Evolutionary conservation across 2,888 invertebrate species (phyloP), one percentile per base, ranked within the genome.

Genomic region (Cosmia trapezina): DNA sequence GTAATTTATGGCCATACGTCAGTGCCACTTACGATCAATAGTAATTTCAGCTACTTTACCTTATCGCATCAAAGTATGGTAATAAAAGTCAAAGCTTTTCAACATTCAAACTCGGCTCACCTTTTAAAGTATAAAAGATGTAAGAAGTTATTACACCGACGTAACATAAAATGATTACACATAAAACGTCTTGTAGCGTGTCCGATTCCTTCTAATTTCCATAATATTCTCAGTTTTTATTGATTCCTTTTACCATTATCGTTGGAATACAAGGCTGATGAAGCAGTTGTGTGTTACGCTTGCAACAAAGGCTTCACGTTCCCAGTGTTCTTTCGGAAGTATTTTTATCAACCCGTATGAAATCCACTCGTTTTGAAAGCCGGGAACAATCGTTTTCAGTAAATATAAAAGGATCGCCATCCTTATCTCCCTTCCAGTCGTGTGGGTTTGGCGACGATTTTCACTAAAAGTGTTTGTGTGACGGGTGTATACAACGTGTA

Each of bases 341-440:
- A 88, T 90, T 92, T 90, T 91, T 92, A 91, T 92, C 92, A 90
- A 86, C 92, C 91, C 91, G 90, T 90, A 93, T 93, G 86, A 88
- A 90, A 88, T 87, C 87, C 88, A 86, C 80, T 88, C 87, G 81
- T 87, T 91, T 89, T 89, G 87, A 91, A 91, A 88, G 89, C 87
- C 75, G 69, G 83, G 89, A 91, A 92, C 92, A 92, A 93, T 91
- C 89, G 90, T 89, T 89, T 70, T 87, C 84, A 83, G 90, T 89
- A 89, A 91, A 92, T 91, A 91, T 91, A 92, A 92, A 92, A 90
- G 87, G 87, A 86, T 88, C 83, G 84, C 83, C 86, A 75, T 76
- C 81, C 87, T 85, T 91, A 92, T 93, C 92, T 91, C 89, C 79
- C 76, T 92, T 91, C 90, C 90, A 91, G 90, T 81, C 88, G 83